These are phyloP conservation scores for Rhadinocentrus ornatus DNA, from an alignment of 2,797 vertebrate species.

Conservation along the genomic window DNA sequence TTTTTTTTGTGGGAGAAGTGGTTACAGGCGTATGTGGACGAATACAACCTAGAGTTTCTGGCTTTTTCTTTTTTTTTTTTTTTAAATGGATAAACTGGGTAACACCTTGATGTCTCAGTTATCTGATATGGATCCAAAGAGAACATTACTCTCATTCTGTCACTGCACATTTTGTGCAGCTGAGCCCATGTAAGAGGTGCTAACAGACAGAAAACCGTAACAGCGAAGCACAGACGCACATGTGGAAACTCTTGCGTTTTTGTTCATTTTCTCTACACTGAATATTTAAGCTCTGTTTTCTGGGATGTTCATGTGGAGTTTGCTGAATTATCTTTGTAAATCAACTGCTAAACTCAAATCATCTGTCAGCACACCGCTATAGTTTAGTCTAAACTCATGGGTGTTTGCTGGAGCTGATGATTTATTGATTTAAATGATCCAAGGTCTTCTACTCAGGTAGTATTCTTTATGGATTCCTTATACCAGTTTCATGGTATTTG, in stretches of 20 bases:
- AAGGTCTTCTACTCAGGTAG: too few relatives aligned
- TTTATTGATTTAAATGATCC: too few relatives aligned
- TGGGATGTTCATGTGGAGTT: neutral
- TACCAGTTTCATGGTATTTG: too few relatives aligned
- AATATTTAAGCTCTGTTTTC: neutral
- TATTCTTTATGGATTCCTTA: too few relatives aligned
- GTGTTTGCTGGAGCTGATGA: too few relatives aligned
- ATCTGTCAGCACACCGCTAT: too few relatives aligned
- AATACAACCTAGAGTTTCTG: neutral
- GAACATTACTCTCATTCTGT: neutral
- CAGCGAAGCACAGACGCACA: neutral
- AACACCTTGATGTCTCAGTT: neutral
- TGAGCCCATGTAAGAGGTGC: neutral
- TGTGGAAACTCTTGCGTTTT: conserved; percentile 1
- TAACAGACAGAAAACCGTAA: neutral
- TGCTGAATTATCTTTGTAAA: too few relatives aligned
- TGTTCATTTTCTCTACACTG: neutral
- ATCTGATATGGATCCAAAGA: neutral
- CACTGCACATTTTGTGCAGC: neutral
- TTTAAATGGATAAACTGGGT: neutral
- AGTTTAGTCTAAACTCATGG: too few relatives aligned
- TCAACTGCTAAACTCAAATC: too few relatives aligned
- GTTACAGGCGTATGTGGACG: neutral
- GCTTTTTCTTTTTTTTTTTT: neutral
- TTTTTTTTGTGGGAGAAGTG: neutral